phyloP scores from a whole-genome alignment of 2,888 invertebrate species.

The Sminthurides aquaticus region DNA sequence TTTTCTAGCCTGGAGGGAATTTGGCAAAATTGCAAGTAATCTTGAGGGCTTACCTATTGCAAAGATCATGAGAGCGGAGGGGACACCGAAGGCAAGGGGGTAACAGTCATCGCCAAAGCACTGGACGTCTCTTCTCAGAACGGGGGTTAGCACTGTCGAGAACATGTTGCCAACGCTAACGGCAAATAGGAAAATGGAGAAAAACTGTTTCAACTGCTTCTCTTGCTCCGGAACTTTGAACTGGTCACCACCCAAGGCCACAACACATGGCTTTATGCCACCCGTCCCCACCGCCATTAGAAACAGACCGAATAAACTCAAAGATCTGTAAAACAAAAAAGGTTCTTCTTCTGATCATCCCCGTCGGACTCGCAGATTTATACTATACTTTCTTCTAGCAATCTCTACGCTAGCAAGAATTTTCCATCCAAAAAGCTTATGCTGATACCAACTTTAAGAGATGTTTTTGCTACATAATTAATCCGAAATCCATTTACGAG shows the following conservation, averaged over 20 bases:
- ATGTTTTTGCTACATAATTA: too few relatives aligned
- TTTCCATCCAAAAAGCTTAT: background rate
- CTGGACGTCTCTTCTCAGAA: slow-evolving; percentile 53
- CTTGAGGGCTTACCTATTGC: slow-evolving; percentile 48
- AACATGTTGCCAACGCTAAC: slow-evolving; percentile 63
- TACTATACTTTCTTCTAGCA: too few relatives aligned
- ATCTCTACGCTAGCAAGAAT: background rate
- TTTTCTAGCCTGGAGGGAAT: too few relatives aligned
- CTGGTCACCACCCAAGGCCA: slow-evolving; percentile 93
- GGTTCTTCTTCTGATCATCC: too few relatives aligned
- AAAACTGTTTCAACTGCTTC: slow-evolving; percentile 59
- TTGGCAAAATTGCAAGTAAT: too few relatives aligned
- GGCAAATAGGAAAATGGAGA: slow-evolving; percentile 61
- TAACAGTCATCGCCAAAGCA: slow-evolving; percentile 48
- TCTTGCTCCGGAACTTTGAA: slow-evolving; percentile 74
- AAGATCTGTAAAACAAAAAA: slow-evolving; percentile 31
- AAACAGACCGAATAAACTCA: slow-evolving; percentile 50
- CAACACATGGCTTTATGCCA: slow-evolving; percentile 91
- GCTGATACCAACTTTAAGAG: background rate
- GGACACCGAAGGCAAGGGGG: slow-evolving; percentile 53
- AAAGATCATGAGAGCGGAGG: slow-evolving; percentile 51
- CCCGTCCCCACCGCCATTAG: slow-evolving; percentile 82
- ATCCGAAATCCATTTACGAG: too few relatives aligned
- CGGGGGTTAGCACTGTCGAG: slow-evolving; percentile 66
- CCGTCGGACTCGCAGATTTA: too few relatives aligned